Evolutionary conservation across 2,888 invertebrate species (phyloP), one percentile per base, ranked within the genome.

Genomic region (Camptogramma bilineatum): DNA sequence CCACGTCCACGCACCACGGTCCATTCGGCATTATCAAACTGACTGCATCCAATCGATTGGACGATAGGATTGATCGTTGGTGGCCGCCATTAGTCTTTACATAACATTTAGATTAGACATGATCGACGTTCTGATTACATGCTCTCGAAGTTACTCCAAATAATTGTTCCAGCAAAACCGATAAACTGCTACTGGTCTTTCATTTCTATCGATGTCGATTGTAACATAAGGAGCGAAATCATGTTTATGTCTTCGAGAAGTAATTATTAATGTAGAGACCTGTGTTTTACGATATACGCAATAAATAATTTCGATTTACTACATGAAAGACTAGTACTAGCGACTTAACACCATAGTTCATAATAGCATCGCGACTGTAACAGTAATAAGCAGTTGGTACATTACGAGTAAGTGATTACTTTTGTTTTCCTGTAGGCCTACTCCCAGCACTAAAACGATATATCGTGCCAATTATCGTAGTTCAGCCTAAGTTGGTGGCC

Each of bases 221-320:
- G 62, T 67, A 71, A n/a, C n/a, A n/a, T 64, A 55, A 64, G 66
- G 66, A 68, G 62, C 50, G 63, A 57, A 67, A 69, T 56, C 64
- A 62, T 71, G 69, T 66, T 64, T 63, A 62, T 68, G 62, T 31
- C 47, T 66, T 53, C 54, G 62, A 42, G 44, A 55, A 62, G 50
- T 67, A 66, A 66, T 65, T 59, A 56, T n/a, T n/a, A n/a, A n/a
- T n/a, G n/a, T 55, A 58, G 52, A 58, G 55, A 31, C 55, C 42
- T 62, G 51, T 8, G 18, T 54, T 66, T 31, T 64, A 55, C 53
- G 55, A 61, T 59, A 51, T 56, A 51, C 24, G 10, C 44, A 31
- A 51, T 24, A 55, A 31, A 51, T 24, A 55, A 31, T 47, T 56
- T 55, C 21, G 53, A 24, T 64, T 46, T 18, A 21, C 52, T 18